Evolutionary conservation across 2,797 vertebrate species (phyloP), one percentile per base, ranked within the genome.

Genomic region (Sebastes hubbsi): DNA sequence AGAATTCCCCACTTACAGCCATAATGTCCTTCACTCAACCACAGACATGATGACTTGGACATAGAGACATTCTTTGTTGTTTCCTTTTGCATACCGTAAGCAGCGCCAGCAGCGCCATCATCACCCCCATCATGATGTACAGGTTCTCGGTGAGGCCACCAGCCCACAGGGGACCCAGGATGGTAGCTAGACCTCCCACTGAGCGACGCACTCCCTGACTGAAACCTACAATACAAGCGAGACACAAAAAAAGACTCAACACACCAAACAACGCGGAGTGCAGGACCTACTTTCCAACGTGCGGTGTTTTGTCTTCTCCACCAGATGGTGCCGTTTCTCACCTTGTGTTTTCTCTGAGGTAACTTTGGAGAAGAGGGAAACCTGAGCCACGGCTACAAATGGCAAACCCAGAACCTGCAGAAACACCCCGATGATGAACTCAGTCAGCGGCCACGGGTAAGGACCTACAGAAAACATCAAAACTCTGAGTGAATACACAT

Each of bases 281-380:
- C 4, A 72, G 14, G 24, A 22, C 8, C 0, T n/a, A 8, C 13
- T 8, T 32, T 20, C 8, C 18, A 54, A 27, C 34, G 16, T 62
- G 75, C 16, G 64, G 32, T 29, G 4, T 8, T 13, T n/a, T 1
- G 3, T 22, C 2, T 4, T 36, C 9, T 73, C 87, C 84, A 82
- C 64, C 18, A 62, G 84, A 65, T 60, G 63, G 16, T 32, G 76
- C 49, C 4, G 52, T 85, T 86, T 77, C 92, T 92, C 72, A 97
- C 97, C 97, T 92, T 97, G 97, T 1, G 96, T 97, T 85, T 88
- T 96, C 85, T 96, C 95, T 9, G 96, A 84, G 1, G 96, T 97
- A 49, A 97, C 87, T 93, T 97, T 97, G 56, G 96, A 97, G 77
- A 97, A 97, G 54, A 97, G 96, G 13, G 96, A 97, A 61, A 97